Conservation (phyloP, 2,113 vertebrate species). For the Oriolus oriolus region DNA sequence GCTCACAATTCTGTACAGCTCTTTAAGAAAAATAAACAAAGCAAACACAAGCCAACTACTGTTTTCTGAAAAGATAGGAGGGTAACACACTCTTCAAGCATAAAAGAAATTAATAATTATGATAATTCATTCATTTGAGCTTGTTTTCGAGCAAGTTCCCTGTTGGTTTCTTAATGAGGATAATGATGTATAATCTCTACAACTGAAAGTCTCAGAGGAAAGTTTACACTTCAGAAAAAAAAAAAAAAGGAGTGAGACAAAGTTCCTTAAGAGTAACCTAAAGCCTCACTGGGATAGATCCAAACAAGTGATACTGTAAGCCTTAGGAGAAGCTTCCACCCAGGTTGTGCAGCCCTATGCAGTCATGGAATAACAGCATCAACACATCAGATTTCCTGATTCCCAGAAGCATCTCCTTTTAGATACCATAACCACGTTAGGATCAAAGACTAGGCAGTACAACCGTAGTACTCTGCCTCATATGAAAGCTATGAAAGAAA, state of each 20-base stretch:
- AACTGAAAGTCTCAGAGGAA: constrained; percentile 18
- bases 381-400: not conserved
- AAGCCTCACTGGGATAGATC: not conserved
- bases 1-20: not conserved
- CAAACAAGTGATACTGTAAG: not conserved
- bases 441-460: not conserved
- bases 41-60: not conserved
- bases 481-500: not conserved
- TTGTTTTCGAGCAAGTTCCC: constrained; percentile 31
- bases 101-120: constrained; percentile 37
- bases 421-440: not conserved
- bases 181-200: constrained; percentile 49
- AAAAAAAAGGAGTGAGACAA: not conserved
- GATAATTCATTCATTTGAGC: constrained; percentile 11
- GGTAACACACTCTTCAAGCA: not conserved
- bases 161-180: constrained; percentile 43
- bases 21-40: not conserved
- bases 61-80: not conserved
- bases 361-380: not conserved
- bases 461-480: not conserved
- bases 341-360: not conserved
- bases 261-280: not conserved
- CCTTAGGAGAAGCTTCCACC: not conserved
- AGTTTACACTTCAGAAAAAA: not conserved
- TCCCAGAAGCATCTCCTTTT: not conserved